phyloP scores from a whole-genome alignment of 2,888 invertebrate species.

The Spatulosminthurus flaviceps region DNA sequence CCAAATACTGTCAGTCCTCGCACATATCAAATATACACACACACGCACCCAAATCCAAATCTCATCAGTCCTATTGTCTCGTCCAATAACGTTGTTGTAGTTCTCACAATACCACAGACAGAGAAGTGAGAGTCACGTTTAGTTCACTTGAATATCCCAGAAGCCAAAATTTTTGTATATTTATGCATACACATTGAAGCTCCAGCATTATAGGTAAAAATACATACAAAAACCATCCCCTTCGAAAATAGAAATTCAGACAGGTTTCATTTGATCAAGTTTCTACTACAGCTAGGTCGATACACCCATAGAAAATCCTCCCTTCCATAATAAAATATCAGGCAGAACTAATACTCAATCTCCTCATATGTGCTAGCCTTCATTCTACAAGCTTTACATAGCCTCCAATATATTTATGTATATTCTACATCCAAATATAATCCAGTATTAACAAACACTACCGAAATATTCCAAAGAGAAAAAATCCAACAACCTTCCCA shows the following conservation, averaged over 20 bases:
- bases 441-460: no score
- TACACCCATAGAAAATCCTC: constrained; percentile 5
- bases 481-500: no score
- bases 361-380: no score
- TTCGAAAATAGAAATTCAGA: background rate
- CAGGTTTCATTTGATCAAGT: constrained; percentile 3
- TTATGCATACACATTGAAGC: no score
- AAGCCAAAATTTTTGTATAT: background rate
- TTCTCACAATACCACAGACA: background rate
- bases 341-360: background rate
- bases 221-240: background rate
- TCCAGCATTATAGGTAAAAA: no score
- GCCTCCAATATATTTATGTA: no score
- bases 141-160: background rate
- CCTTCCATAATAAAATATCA: constrained; percentile 8
- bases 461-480: no score
- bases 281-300: background rate
- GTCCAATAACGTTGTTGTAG: background rate
- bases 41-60: constrained; percentile 18
- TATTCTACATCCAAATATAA: no score
- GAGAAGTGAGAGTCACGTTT: background rate
- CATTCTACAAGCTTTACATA: no score
- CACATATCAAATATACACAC: background rate
- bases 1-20: background rate
- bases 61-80: constrained; percentile 18